Evolutionary conservation across 2,797 vertebrate species (phyloP).

Genomic region (Tragelaphus oryx): DNA sequence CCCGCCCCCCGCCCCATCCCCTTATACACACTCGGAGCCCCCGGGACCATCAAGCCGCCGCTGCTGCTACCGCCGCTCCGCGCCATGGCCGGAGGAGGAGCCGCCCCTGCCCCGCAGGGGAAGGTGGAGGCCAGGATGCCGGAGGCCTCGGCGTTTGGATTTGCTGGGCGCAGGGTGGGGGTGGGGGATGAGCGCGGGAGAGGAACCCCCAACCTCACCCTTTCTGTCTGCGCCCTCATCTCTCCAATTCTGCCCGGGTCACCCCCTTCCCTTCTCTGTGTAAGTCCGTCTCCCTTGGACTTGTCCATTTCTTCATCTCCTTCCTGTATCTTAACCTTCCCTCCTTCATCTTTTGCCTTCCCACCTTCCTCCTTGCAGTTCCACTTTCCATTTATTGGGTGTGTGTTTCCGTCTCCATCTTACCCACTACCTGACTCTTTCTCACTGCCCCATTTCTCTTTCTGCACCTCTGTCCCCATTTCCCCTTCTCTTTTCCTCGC

Average conservation of each 20-base stretch:
- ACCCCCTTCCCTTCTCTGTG: not conserved
- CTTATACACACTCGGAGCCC: conserved; percentile 45
- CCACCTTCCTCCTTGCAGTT: not conserved
- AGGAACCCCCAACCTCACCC: conserved; percentile 35
- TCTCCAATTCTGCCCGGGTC: conserved; percentile 2
- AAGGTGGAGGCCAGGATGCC: conserved; percentile 55
- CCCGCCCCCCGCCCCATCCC: conserved; percentile 34
- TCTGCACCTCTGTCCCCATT: not conserved
- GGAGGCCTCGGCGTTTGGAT: conserved; percentile 38
- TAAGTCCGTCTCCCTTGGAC: not conserved
- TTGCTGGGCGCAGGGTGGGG: conserved; percentile 39
- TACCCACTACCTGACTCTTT: not conserved
- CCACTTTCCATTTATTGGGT: not conserved
- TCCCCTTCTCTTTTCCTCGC: not conserved
- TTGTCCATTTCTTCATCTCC: not conserved
- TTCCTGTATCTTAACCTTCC: not conserved
- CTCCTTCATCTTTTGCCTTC: not conserved
- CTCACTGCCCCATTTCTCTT: not conserved
- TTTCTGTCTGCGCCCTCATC: not conserved
- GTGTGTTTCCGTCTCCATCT: not conserved
- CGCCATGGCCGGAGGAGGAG: conserved; percentile 10
- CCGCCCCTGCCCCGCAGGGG: conserved; percentile 44
- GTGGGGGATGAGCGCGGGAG: not conserved
- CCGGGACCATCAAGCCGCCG: conserved; percentile 45
- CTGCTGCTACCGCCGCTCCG: conserved; percentile 14